phyloP scores from a whole-genome alignment of 1,140 invertebrate genomes.

The Phymorhynchus buccinoides region DNA sequence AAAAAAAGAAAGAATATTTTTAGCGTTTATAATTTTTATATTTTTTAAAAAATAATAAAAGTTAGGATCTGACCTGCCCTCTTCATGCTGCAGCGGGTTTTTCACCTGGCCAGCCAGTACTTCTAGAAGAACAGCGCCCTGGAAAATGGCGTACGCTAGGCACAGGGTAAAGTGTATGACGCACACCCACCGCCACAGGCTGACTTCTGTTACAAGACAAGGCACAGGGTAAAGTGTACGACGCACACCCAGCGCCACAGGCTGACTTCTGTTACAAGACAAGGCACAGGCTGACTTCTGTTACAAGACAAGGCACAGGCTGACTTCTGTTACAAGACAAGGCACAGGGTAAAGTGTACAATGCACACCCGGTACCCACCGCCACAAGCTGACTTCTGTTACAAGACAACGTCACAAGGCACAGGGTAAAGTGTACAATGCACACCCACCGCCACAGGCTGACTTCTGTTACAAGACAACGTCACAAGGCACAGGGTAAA shows the following conservation, averaged over 20 bases:
- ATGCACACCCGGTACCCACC: neutral
- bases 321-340: no score
- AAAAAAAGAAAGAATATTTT: neutral
- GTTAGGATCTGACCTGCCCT: conserved; percentile 53
- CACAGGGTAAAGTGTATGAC: conserved; percentile 50
- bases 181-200: conserved; percentile 9
- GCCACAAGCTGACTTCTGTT: conserved; percentile 19
- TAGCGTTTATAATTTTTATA: no score
- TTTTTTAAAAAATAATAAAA: neutral
- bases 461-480: no score
- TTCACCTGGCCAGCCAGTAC: conserved; percentile 47
- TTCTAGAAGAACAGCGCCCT: conserved; percentile 51
- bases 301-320: no score
- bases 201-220: conserved; percentile 45
- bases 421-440: conserved; percentile 48
- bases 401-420: no score
- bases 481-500: no score
- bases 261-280: conserved; percentile 7
- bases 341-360: conserved; percentile 51
- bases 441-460: conserved; percentile 13
- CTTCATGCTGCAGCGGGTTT: conserved; percentile 63
- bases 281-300: no score
- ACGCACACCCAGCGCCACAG: conserved; percentile 18
- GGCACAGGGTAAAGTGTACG: conserved; percentile 51
- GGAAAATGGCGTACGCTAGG: conserved; percentile 56